Conservation (phyloP, 2,113 vertebrate genomes). For the Rostratula benghalensis region DNA sequence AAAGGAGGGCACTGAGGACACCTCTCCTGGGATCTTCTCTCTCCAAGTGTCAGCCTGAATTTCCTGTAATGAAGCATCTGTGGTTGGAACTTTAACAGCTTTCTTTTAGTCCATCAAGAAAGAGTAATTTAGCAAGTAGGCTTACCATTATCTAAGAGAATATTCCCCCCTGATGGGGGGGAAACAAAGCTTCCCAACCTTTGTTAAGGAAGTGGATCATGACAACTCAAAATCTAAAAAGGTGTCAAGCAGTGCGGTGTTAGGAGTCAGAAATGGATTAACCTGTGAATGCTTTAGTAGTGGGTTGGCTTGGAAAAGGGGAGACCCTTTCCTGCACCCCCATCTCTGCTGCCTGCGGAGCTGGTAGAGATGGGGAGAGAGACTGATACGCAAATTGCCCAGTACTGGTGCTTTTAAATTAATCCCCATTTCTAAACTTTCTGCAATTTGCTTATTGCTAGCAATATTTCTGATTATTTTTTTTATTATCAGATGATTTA, state of each 20-base stretch:
- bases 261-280: not conserved
- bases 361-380: not conserved
- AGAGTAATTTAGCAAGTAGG: not conserved
- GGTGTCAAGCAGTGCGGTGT: not conserved
- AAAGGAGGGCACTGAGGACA: not conserved
- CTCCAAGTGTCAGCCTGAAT: not conserved
- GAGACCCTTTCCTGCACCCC: not conserved
- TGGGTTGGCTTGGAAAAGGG: not conserved
- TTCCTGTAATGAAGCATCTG: not conserved
- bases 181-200: not conserved
- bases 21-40: not conserved
- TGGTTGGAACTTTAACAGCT: not conserved
- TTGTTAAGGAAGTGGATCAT: rapidly evolving
- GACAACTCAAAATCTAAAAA: not conserved
- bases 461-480: rapidly evolving
- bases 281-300: not conserved
- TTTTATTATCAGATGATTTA: not conserved
- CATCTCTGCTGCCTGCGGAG: rapidly evolving
- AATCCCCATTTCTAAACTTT: not conserved
- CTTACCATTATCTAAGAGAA: not conserved
- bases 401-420: rapidly evolving
- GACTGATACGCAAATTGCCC: rapidly evolving
- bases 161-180: not conserved
- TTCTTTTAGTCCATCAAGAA: not conserved
- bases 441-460: not conserved